Evolutionary conservation across 2,113 vertebrate species (phyloP), one percentile per base, ranked within the genome.

Genomic region (Oncorhynchus kisutch): DNA sequence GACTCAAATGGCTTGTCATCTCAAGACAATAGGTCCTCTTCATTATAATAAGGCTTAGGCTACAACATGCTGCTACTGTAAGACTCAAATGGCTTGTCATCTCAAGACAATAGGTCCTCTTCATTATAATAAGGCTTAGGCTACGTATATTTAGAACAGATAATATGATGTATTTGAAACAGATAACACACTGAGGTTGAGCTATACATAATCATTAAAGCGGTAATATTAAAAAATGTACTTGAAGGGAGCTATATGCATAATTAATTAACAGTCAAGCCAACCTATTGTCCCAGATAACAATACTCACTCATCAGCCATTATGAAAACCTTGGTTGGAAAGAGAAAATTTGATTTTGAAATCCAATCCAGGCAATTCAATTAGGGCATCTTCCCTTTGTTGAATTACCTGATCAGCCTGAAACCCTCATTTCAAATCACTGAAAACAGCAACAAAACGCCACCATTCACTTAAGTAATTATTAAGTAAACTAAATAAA

Each of bases 221-320:
- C 8, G n/a, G n/a, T 62, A 62, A 24, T 62, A 62, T 20, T 5
- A 1, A 62, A 62, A 24, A 22, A n/a, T 0, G 1, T 62, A 62
- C 2, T 62, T 5, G n/a, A 14, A 39, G 31, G 14, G 29, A 67
- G 16, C 16, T 5, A 67, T 27, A 49, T 14, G 25, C 54, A 73
- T 71, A 34, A 20, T 77, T 18, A 34, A 54, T 72, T 59, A 13
- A n/a, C 34, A 64, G 27, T 39, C 9, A 57, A 73, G 34, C 22
- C 20, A 1, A 27, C 24, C 71, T 70, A 68, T 59, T 68, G 27
- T 66, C 12, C 72, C 5, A 72, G 39, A 79, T 66, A 75, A 11
- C 2, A 48, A 27, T 81, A 82, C 84, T 81, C 75, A 75, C 82
- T 75, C 22, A 22, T 73, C 64, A 65, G 74, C 64, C 80, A 73